phyloP scores from a whole-genome alignment of 2,888 invertebrate genomes.

The Pachliopta kotzebuea region DNA sequence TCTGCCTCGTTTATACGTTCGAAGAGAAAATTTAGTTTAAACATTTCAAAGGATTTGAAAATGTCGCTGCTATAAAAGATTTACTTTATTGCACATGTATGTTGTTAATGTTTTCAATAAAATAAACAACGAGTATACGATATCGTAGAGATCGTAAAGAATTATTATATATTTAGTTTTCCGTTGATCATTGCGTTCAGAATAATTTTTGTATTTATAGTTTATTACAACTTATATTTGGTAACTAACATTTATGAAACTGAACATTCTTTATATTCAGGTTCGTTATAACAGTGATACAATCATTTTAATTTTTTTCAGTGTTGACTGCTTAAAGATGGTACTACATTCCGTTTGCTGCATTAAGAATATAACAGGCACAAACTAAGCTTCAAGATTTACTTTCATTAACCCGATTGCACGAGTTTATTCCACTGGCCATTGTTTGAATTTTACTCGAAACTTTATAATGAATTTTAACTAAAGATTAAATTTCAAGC shows the following conservation, averaged over 20 bases:
- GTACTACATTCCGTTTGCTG: not conserved
- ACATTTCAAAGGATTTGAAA: conserved; percentile 2
- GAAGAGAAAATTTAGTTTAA: not conserved
- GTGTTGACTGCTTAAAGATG: no score
- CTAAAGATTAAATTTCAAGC: conserved; percentile 9
- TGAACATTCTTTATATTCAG: not conserved
- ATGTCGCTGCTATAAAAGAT: not conserved
- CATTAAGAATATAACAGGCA: not conserved
- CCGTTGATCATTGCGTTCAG: not conserved
- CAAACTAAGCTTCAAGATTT: not conserved
- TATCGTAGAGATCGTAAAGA: not conserved
- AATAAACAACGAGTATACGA: not conserved
- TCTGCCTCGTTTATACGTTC: conserved; percentile 1
- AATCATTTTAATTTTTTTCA: not conserved
- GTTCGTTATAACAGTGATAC: no score
- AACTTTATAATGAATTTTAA: not conserved
- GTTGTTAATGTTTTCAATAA: not conserved
- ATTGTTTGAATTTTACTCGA: not conserved
- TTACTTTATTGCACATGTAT: not conserved
- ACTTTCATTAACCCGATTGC: not conserved
- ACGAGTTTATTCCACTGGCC: conserved; percentile 2
- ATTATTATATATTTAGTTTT: not conserved
- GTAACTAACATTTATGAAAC: no score
- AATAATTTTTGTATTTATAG: not conserved
- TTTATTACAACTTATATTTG: not conserved